Base-by-base conservation (phyloP, 2,888 invertebrate species). In the Mythimna albipuncta region DNA sequence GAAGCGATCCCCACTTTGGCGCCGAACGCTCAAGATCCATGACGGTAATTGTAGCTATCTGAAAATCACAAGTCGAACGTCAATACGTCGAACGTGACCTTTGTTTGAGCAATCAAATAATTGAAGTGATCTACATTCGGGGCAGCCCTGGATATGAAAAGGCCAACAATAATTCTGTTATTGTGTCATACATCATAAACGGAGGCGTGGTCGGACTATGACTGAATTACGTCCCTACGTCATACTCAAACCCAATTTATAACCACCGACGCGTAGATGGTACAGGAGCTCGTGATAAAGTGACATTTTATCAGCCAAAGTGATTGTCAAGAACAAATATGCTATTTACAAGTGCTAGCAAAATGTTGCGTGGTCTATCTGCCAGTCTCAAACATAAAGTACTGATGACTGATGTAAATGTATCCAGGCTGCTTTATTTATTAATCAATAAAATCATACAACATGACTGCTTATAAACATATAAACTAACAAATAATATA, bases 111-210 rank as follows among this genome's bases (percentile, higher is more conserved):
- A 69, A 69, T 44, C 50, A 44, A 57, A 19, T 6, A 0, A 44
- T 35, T 32, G 1, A 44, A 13, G 21, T 32, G 5, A 10, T 26
- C 19, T 19, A 0, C 26, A 16, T 52, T 59, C 10, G 19, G 11
- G 52, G 26, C 78, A 84, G 26, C 83, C 82, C 78, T 83, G 62
- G 58, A 38, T 64, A 70, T 76, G 66, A 69, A 75, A 69, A 21
- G 52, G 57, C 9, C 61, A 62, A 47, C 72, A 63, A 55, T 79
- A 74, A 86, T 75, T 74, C 72, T 72, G 84, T 89, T 88, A 91
- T 90, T 86, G 89, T 73, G 65, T 82, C 72, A 88, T 90, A 85
- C 84, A 89, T 91, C 87, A 89, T 81, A 83, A 73, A 71, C 21
- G 87, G 78, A 87, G 91, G 90, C 87, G 88, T 88, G 91, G 80